Percentiles rank a stretch among this genome's conserved stretches.
Conservation (phyloP, 2,797 vertebrate species). For the Arctocebus calabarensis region DNA sequence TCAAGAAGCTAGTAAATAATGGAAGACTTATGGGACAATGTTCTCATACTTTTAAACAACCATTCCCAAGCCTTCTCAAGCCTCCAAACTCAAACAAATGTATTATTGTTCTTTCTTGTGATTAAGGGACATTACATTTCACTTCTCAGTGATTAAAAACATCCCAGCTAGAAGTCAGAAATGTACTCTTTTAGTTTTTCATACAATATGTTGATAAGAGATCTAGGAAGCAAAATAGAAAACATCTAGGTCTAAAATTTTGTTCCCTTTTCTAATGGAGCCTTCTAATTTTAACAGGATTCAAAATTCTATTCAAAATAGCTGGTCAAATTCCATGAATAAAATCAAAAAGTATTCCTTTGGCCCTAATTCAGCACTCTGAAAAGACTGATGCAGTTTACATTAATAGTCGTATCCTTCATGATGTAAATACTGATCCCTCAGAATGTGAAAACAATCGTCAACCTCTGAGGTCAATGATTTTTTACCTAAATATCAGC, state of each 20-base stretch:
- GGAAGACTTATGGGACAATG: neutral
- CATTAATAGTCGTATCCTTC: neutral
- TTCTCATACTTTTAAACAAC: neutral
- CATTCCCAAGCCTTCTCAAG: neutral
- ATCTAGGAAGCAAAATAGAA: neutral
- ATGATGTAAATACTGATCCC: neutral
- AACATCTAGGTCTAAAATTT: neutral
- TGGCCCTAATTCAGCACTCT: neutral
- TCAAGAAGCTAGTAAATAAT: neutral
- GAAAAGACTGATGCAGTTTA: neutral
- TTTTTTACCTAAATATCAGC: neutral
- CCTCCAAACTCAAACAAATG: neutral
- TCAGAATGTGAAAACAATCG: neutral
- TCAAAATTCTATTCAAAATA: no score
- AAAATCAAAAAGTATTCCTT: neutral
- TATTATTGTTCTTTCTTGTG: neutral
- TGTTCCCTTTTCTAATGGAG: neutral
- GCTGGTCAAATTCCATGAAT: neutral
- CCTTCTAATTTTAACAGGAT: no score
- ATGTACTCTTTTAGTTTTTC: neutral
- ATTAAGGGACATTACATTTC: neutral
- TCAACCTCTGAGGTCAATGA: neutral
- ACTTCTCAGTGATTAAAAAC: neutral
- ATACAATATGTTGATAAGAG: neutral
- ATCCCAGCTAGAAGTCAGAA: neutral